Conservation (phyloP, 2,113 vertebrate species). For the Chionodraco myersi region DNA sequence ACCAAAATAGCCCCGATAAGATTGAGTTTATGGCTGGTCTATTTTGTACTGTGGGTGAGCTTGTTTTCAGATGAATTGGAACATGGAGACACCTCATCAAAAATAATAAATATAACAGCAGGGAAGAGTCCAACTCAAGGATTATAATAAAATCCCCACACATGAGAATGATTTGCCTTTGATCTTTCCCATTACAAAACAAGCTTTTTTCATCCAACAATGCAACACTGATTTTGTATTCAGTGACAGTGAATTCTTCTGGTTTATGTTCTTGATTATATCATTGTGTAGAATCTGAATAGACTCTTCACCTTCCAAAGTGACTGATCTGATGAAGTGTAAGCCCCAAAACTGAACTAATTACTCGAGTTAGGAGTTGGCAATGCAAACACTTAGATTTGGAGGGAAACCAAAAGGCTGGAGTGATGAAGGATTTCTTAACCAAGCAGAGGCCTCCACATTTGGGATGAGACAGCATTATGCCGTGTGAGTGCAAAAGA, state of each 20-base stretch:
- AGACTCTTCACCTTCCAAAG: conserved; percentile 1
- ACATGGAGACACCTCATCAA: conserved; percentile 28
- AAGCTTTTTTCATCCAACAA: conserved; percentile 1
- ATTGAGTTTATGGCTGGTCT: conserved; percentile 36
- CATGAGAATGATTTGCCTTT: conserved; percentile 27
- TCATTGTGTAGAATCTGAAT: not conserved
- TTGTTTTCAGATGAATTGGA: conserved; percentile 55
- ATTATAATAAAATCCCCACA: conserved; percentile 44
- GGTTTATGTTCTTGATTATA: too few species aligned
- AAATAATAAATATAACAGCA: conserved; percentile 51
- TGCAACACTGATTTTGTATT: conserved; percentile 5
- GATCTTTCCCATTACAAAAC: conserved; percentile 51
- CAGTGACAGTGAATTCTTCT: too few species aligned
- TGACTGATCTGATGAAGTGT: conserved; percentile 2
- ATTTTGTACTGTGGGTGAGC: conserved; percentile 22
- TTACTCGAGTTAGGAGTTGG: conserved; percentile 49
- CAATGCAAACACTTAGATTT: conserved; percentile 23
- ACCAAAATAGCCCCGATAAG: conserved; percentile 45
- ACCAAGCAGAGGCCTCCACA: conserved; percentile 24
- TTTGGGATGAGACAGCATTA: conserved; percentile 24
- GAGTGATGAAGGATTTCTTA: conserved; percentile 38
- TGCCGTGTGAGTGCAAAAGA: conserved; percentile 43
- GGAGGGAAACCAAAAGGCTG: conserved; percentile 49
- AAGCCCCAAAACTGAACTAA: conserved; percentile 22
- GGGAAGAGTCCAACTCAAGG: conserved; percentile 28